Percentiles rank a stretch among this genome's conserved stretches.
phyloP scores from a whole-genome alignment of 2,888 invertebrate species.

The Thera obeliscata region DNA sequence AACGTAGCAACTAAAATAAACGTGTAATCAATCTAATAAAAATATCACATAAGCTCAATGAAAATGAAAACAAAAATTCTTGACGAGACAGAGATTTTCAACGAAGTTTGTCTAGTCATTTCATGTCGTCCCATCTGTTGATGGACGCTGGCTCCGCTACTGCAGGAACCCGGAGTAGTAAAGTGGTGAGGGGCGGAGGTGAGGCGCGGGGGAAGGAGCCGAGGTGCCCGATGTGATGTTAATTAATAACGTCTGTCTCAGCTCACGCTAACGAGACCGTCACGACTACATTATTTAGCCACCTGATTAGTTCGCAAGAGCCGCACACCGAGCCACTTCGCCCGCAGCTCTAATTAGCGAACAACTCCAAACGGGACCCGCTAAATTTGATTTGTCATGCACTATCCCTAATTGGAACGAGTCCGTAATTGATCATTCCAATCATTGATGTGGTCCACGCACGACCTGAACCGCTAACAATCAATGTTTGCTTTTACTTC shows the following conservation, averaged over 20 bases:
- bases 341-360: conserved; percentile 79
- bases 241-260: conserved; percentile 83
- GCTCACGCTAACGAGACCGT: conserved; percentile 79
- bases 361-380: conserved; percentile 63
- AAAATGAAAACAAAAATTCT: no score
- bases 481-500: conserved; percentile 60
- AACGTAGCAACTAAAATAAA: no score
- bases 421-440: conserved; percentile 70
- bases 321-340: conserved; percentile 52
- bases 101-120: neutral
- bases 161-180: neutral
- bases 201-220: conserved; percentile 12
- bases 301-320: conserved; percentile 81
- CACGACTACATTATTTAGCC: conserved; percentile 83
- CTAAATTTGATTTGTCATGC: conserved; percentile 79
- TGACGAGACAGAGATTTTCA: no score
- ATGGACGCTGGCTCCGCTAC: conserved; percentile 1
- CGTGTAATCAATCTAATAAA: no score
- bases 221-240: conserved; percentile 71
- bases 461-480: conserved; percentile 45
- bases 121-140: neutral
- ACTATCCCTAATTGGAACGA: conserved; percentile 78
- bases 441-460: conserved; percentile 59
- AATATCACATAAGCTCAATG: no score
- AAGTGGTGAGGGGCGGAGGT: conserved; percentile 5